Percentiles rank a stretch among this genome's conserved stretches.
These are phyloP conservation scores for Sebastes baramenuke DNA, from an alignment of 2,797 vertebrate genomes.

Conservation along the genomic window DNA sequence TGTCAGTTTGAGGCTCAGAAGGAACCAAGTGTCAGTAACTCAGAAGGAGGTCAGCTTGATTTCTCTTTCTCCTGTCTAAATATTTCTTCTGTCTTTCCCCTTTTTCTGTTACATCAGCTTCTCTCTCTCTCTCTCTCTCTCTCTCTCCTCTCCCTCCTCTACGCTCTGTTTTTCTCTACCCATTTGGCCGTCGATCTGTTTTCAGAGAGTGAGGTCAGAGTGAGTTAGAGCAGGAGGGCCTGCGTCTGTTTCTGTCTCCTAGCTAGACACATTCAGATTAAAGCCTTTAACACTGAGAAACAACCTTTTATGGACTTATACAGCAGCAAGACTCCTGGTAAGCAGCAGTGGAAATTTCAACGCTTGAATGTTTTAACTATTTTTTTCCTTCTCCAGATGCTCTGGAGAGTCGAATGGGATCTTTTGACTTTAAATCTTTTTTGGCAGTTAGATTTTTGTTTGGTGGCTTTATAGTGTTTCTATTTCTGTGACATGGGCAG, in stretches of 20 bases:
- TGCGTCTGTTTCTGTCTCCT: slow-evolving; percentile 72
- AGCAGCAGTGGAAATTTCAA: slow-evolving; percentile 71
- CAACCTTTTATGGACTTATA: slow-evolving; percentile 80
- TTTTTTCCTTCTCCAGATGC: slow-evolving; percentile 45
- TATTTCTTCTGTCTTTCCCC: slow-evolving; percentile 32
- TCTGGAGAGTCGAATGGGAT: slow-evolving; percentile 44
- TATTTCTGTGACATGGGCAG: background rate
- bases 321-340: slow-evolving; percentile 68
- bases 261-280: slow-evolving; percentile 75
- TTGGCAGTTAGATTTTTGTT: slow-evolving; percentile 14
- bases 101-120: slow-evolving; percentile 12
- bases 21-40: slow-evolving; percentile 7
- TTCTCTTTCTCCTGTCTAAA: slow-evolving; percentile 42
- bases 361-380: slow-evolving; percentile 56
- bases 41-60: slow-evolving; percentile 33
- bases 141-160: slow-evolving; percentile 19
- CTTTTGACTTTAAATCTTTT: slow-evolving; percentile 38
- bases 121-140: slow-evolving; percentile 9
- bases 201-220: slow-evolving; percentile 79
- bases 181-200: slow-evolving; percentile 71
- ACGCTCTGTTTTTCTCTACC: slow-evolving; percentile 53
- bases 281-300: slow-evolving; percentile 74
- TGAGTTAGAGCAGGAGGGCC: slow-evolving; percentile 77
- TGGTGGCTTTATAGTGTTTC: background rate
- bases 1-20: slow-evolving; percentile 1